phyloP scores from a whole-genome alignment of 2,888 invertebrate genomes.

The Acleris literana region DNA sequence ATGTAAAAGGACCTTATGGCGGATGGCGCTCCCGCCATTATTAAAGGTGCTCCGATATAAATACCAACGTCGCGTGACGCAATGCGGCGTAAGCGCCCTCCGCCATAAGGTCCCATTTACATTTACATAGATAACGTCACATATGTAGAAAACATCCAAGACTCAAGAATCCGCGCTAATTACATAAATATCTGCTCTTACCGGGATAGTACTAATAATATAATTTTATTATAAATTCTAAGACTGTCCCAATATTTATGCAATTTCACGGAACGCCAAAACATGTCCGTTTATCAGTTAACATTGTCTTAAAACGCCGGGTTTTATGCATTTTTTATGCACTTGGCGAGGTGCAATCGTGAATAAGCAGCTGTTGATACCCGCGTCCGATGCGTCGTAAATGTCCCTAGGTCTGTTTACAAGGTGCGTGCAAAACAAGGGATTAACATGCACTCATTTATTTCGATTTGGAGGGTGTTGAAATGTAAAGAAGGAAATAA shows the following conservation, averaged over 20 bases:
- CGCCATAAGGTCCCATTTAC: no score
- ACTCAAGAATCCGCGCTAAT: no score
- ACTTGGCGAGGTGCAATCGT: conserved; percentile 11
- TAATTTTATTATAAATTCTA: background rate
- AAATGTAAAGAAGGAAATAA: no score
- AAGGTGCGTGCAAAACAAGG: conserved; percentile 25
- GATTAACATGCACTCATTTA: conserved; percentile 27
- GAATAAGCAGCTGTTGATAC: conserved; percentile 27
- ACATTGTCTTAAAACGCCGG: conserved; percentile 31
- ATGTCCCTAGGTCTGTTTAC: conserved; percentile 31
- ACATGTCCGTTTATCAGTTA: conserved; percentile 11
- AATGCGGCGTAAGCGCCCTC: no score
- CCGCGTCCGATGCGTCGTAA: conserved; percentile 22
- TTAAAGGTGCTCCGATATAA: no score
- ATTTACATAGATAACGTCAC: no score
- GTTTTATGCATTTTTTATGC: conserved; percentile 30
- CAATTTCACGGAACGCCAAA: conserved; percentile 21
- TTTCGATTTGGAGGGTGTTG: background rate
- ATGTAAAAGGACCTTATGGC: no score
- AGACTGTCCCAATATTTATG: background rate
- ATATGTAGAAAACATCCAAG: no score
- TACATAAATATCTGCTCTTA: no score
- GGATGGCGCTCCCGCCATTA: no score
- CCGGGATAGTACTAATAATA: background rate
- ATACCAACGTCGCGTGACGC: no score